A percentile compares a stretch with the other conserved stretches of the same genome.
Evolutionary conservation across 2,888 invertebrate genomes (phyloP).

Genomic region (Sphecodes monilicornis): DNA sequence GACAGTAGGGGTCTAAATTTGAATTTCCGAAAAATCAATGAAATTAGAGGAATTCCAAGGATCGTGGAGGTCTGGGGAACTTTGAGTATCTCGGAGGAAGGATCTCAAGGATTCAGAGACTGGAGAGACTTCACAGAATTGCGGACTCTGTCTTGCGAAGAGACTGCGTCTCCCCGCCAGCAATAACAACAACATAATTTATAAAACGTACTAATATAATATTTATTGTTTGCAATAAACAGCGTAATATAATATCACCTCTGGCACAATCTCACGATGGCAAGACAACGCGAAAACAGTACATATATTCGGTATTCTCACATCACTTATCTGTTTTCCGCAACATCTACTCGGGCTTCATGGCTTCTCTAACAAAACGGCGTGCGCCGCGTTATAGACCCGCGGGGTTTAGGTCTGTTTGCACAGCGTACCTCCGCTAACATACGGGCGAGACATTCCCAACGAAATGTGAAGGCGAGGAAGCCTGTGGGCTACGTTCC

Average conservation of each 20-base stretch:
- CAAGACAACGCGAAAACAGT: slow-evolving; percentile 82
- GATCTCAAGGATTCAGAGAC: background rate
- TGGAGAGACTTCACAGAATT: background rate
- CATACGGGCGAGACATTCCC: slow-evolving; percentile 72
- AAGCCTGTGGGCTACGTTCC: slow-evolving; percentile 66
- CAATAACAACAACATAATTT: slow-evolving; percentile 68
- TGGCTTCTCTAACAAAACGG: slow-evolving; percentile 44
- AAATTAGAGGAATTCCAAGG: background rate
- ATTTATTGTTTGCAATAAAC: slow-evolving; percentile 84
- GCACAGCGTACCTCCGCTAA: slow-evolving; percentile 53
- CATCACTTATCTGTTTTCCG: slow-evolving; percentile 50
- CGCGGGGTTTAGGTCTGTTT: slow-evolving; percentile 23
- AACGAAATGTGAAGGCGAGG: slow-evolving; percentile 70
- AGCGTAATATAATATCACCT: slow-evolving; percentile 85
- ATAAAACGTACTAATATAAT: slow-evolving; percentile 85
- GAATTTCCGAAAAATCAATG: background rate
- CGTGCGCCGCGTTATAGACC: slow-evolving; percentile 6
- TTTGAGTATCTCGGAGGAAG: background rate
- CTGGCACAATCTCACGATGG: slow-evolving; percentile 85
- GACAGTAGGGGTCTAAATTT: background rate
- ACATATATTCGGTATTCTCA: slow-evolving; percentile 65
- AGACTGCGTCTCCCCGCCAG: background rate
- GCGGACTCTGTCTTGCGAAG: background rate
- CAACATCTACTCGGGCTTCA: slow-evolving; percentile 11
- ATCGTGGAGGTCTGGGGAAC: background rate